These are phyloP conservation scores for Cyprinus carpio DNA, from an alignment of 2,113 vertebrate species.

Conservation along the genomic window DNA sequence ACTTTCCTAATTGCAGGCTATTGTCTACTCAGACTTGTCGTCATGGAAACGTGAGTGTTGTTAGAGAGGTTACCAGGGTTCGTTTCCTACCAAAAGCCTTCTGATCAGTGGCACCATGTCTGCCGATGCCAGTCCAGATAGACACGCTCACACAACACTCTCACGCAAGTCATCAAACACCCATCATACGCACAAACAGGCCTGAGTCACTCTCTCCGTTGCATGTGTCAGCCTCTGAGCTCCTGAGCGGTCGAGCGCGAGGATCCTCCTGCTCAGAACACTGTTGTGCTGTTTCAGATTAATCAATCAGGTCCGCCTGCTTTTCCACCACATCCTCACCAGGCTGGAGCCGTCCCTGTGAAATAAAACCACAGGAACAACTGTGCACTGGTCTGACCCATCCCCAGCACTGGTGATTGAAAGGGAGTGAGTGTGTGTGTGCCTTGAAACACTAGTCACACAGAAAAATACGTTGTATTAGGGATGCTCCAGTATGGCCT, in stretches of 20 bases:
- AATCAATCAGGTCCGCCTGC: slow-evolving; percentile 90
- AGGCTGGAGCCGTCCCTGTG: slow-evolving; percentile 83
- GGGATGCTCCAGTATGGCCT: slow-evolving; percentile 19
- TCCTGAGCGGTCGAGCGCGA: slow-evolving; percentile 80
- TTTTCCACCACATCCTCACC: slow-evolving; percentile 91
- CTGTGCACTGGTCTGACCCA: neutral
- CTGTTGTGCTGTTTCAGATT: slow-evolving; percentile 90
- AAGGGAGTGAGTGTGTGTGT: neutral
- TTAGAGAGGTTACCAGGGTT: slow-evolving; percentile 45
- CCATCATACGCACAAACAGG: neutral
- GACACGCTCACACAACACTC: neutral
- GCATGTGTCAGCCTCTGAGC: slow-evolving; percentile 59
- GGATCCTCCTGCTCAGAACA: slow-evolving; percentile 83
- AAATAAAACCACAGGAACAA: slow-evolving; percentile 29
- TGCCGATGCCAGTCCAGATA: slow-evolving; percentile 15
- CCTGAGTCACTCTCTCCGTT: slow-evolving; percentile 2
- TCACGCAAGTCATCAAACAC: slow-evolving; percentile 7
- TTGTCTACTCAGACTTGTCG: slow-evolving; percentile 12
- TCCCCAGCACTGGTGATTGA: neutral
- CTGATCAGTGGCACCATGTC: slow-evolving; percentile 44
- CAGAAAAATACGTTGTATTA: neutral
- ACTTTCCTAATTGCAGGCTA: slow-evolving; percentile 17
- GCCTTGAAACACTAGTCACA: slow-evolving; percentile 1
- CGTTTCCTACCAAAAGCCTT: slow-evolving; percentile 33
- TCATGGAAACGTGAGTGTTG: slow-evolving; percentile 26